Conservation (phyloP, 2,797 vertebrate genomes). For the Centroberyx gerrardi region DNA sequence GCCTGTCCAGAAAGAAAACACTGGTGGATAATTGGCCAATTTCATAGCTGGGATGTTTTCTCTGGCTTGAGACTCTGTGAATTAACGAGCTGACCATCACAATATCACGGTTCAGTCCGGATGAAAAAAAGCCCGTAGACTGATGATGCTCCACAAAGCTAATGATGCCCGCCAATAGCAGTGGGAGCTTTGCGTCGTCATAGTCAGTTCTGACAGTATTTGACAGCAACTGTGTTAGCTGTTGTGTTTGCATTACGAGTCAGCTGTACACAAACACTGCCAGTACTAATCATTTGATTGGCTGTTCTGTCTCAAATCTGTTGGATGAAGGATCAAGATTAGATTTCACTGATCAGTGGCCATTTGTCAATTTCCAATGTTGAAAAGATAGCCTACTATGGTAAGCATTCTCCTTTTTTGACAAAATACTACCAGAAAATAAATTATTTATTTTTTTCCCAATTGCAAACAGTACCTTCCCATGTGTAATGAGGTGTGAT, state of each 20-base stretch:
- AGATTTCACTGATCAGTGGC: too few species aligned
- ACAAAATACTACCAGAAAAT: neutral
- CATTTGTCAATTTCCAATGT: too few species aligned
- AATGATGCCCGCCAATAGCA: conserved; percentile 65
- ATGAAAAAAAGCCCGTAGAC: conserved; percentile 33
- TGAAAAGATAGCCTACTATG: too few species aligned
- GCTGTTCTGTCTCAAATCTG: conserved; percentile 9
- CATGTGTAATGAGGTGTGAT: neutral
- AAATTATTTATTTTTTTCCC: neutral
- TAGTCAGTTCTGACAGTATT: conserved; percentile 32
- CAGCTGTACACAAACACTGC: neutral
- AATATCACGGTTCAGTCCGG: conserved; percentile 45
- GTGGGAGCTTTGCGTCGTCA: conserved; percentile 10
- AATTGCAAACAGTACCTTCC: neutral
- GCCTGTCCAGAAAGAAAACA: conserved; percentile 59
- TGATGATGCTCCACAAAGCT: conserved; percentile 63
- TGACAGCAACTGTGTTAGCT: conserved; percentile 13
- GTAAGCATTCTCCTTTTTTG: neutral
- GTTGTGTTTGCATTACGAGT: conserved; percentile 16
- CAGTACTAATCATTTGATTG: neutral
- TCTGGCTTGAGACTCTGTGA: conserved; percentile 53
- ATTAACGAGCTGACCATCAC: conserved; percentile 70
- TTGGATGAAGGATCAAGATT: neutral
- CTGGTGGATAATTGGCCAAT: conserved; percentile 72
- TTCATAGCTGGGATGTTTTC: conserved; percentile 70